Base-by-base conservation (phyloP, 92 coral and sea anemone species). In the Actinernus sp. region DNA sequence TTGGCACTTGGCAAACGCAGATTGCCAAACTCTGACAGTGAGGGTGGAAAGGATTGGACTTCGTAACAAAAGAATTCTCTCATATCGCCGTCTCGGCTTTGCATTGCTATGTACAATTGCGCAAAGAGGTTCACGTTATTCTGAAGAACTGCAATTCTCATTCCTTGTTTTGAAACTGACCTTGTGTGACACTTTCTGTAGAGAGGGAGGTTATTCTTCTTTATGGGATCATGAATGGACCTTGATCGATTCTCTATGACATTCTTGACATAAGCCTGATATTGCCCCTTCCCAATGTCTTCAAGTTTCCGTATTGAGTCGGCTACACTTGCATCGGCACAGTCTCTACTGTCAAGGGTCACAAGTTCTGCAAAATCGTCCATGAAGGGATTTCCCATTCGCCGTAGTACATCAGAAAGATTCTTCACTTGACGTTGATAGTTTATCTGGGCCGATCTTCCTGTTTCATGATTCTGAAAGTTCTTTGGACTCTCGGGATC, bases 361-460 rank as follows among this genome's bases (percentile, higher is more conserved):
- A 86, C 92, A 8, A 79, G 70, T 26, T 79, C 87, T 0, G 73
- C 54, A 20, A 79, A 79, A 53, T 80, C 84, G 43, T 80, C 92
- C 16, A 50, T 51, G 41, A 86, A 80, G 1, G 92, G 92, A 63
- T 86, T 74, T 16, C 79, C 83, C 23, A 49, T 79, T 59, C 61
- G 22, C n/a, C 59, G 51, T 0, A 79, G 34, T 7, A 55, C 76
- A 3, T 60, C 71, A 14, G 53, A 31, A 2, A 85, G 61, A 40
- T 53, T 61, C 4, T 59, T 52, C 25, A 67, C 68, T 50, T 78
- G 86, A 0, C 59, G 26, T 3, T 72, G 74, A 55, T 64, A 78
- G 7, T 59, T 59, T 47, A 48, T 65, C 55, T 85, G 86, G 0
- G 82, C 55, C 1, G 87, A 57, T 7, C 0, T 28, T 14, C 83